A percentile compares a stretch with the other conserved stretches of the same genome.
Evolutionary conservation across 2,797 vertebrate species (phyloP).

Genomic region (Pelobates cultripes): DNA sequence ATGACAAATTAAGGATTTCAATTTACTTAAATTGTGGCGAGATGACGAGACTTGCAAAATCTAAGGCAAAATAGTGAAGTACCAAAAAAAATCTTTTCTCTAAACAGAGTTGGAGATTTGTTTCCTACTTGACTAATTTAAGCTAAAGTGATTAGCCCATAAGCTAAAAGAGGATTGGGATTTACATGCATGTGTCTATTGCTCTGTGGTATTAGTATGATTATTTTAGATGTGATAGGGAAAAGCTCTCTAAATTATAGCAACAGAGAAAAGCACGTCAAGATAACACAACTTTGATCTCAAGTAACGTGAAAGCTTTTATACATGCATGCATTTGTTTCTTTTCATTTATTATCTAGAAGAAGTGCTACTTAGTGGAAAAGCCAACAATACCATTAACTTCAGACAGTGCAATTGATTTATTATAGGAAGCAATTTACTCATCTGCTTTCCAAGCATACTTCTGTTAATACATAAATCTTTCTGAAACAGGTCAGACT

Average conservation of each 20-base stretch:
- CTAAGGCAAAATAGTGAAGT: no score
- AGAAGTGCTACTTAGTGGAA: not conserved
- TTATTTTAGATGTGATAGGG: not conserved
- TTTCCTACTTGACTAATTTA: no score
- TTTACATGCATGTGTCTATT: no score
- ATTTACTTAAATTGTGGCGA: no score
- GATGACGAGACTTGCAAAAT: no score
- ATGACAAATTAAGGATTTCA: no score
- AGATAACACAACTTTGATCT: not conserved
- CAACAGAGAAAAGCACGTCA: not conserved
- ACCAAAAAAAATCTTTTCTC: no score
- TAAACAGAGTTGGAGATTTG: no score
- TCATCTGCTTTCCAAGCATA: constrained; percentile 1
- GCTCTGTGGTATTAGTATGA: not conserved
- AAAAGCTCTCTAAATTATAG: not conserved
- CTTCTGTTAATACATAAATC: constrained; percentile 1
- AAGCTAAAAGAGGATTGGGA: no score
- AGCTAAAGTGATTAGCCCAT: no score
- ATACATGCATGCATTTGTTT: not conserved
- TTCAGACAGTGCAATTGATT: not conserved
- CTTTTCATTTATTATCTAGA: not conserved
- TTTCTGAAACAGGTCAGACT: constrained; percentile 2
- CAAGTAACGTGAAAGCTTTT: not conserved
- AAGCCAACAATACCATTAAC: not conserved
- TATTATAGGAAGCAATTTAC: not conserved